A percentile compares a stretch with the other conserved stretches of the same genome.
These are phyloP conservation scores for Trachelipus rathkii DNA, from an alignment of 1,140 invertebrate species.

Conservation along the genomic window DNA sequence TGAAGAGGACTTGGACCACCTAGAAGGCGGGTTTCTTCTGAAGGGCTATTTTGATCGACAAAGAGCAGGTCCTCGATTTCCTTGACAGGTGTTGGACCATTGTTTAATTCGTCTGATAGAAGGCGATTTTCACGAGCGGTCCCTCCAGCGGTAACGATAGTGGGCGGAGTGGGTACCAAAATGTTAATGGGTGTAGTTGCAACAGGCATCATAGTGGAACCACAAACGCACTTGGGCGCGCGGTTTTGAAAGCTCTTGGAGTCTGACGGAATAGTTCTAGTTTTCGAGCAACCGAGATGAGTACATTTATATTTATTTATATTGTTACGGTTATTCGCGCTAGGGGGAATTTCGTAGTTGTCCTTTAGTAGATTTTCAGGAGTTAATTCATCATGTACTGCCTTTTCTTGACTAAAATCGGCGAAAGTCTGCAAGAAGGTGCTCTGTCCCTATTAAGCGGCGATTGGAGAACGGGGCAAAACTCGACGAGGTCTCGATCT, in stretches of 20 bases:
- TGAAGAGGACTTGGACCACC: not conserved
- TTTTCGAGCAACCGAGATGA: conserved; percentile 50
- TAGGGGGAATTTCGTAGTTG: conserved; percentile 42
- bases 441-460: conserved; percentile 29
- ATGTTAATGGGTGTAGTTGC: conserved; percentile 50
- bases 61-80: conserved; percentile 1
- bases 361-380: conserved; percentile 46
- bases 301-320: conserved; percentile 41
- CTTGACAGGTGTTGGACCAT: not conserved
- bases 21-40: not conserved
- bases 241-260: conserved; percentile 25
- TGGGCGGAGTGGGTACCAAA: conserved; percentile 4
- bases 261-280: conserved; percentile 37
- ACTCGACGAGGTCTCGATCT: conserved; percentile 35
- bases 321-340: conserved; percentile 39
- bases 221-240: conserved; percentile 42
- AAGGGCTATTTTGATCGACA: conserved; percentile 9
- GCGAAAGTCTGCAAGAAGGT: conserved; percentile 38
- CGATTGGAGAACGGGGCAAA: conserved; percentile 39
- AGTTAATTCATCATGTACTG: conserved; percentile 52
- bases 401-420: conserved; percentile 52
- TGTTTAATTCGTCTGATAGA: not conserved
- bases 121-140: not conserved
- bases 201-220: conserved; percentile 45
- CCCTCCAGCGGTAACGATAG: not conserved